phyloP scores from a whole-genome alignment of 2,113 vertebrate species.

The Osmerus eperlanus region DNA sequence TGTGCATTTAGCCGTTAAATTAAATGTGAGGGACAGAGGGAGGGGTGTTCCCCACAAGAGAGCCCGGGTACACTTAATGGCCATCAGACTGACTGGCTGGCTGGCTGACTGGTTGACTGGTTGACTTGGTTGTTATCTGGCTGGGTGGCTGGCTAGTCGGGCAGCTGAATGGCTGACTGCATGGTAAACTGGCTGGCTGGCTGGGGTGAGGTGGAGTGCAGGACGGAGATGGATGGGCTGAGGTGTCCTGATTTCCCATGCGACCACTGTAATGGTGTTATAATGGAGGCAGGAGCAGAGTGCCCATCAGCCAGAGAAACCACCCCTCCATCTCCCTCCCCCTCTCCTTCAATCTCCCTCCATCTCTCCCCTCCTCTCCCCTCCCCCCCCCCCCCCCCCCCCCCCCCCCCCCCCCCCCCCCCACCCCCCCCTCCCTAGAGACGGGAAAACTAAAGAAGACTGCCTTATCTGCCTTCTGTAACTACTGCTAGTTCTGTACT shows the following conservation, averaged over 20 bases:
- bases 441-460: too few relatives aligned
- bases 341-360: neutral
- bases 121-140: too few relatives aligned
- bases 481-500: too few relatives aligned
- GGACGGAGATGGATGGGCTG: constrained; percentile 49
- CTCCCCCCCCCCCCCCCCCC: too few relatives aligned
- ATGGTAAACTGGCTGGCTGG: too few relatives aligned
- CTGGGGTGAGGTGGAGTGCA: constrained; percentile 17
- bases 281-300: constrained; percentile 54
- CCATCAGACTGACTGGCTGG: too few relatives aligned
- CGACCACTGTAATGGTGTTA: constrained; percentile 58
- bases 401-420: neutral
- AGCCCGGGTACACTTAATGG: constrained; percentile 40
- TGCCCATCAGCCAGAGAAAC: constrained; percentile 36
- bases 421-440: constrained; percentile 1
- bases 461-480: too few relatives aligned
- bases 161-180: too few relatives aligned
- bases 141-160: too few relatives aligned
- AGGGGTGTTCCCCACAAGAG: constrained; percentile 17
- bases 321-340: neutral
- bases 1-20: constrained; percentile 68
- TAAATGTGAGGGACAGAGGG: constrained; percentile 36
- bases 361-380: too few relatives aligned
- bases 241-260: constrained; percentile 61
- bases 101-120: too few relatives aligned